Percentiles rank a stretch among this genome's conserved stretches.
phyloP scores from a whole-genome alignment of 2,113 vertebrate genomes.

The Colaptes auratus region DNA sequence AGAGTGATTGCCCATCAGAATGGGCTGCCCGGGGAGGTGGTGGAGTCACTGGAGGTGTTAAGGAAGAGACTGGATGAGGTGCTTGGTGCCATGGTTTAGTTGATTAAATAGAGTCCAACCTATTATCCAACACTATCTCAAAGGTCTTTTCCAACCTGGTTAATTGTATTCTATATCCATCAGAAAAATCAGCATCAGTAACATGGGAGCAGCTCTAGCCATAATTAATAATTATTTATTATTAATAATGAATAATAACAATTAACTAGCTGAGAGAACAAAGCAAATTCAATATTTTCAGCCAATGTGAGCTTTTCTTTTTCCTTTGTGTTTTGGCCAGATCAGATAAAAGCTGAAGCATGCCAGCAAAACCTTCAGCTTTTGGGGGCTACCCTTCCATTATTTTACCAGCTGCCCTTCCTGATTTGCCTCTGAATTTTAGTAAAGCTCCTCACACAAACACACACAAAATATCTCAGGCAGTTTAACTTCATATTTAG shows the following conservation, averaged over 20 bases:
- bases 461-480: neutral
- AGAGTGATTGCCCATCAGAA: no score
- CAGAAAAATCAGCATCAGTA: neutral
- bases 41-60: no score
- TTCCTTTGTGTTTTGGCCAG: neutral
- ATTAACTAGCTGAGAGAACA: neutral
- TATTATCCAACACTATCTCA: no score
- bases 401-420: neutral
- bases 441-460: neutral
- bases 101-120: no score
- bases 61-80: no score
- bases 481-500: neutral
- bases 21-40: no score
- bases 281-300: neutral
- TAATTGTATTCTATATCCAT: neutral
- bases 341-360: neutral
- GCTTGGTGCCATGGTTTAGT: no score
- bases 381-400: neutral
- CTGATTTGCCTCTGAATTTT: neutral
- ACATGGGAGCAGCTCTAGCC: neutral
- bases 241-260: no score
- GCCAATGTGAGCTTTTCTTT: neutral
- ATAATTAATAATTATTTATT: no score
- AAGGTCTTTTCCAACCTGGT: no score
- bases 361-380: neutral